A percentile compares a stretch with the other conserved stretches of the same genome.
phyloP scores from a whole-genome alignment of 2,113 vertebrate species.

The Rutilus rutilus region DNA sequence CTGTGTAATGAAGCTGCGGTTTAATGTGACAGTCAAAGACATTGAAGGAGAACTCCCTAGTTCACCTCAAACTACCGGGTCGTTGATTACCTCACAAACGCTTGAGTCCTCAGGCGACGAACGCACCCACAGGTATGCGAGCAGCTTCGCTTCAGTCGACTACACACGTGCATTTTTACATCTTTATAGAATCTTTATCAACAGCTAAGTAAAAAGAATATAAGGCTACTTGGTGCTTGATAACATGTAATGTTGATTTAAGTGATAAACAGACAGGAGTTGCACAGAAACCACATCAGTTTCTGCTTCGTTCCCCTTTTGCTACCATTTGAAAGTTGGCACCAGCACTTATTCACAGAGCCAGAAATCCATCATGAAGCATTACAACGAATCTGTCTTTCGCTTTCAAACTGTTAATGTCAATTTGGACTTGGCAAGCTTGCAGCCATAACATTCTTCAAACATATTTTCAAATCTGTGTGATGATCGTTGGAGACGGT shows the following conservation, averaged over 20 bases:
- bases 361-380: constrained; percentile 51
- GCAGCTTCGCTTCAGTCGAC: constrained; percentile 26
- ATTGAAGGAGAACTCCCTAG: constrained; percentile 50
- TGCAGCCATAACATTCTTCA: constrained; percentile 22
- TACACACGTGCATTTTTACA: constrained; percentile 6
- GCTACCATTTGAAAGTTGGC: constrained; percentile 24
- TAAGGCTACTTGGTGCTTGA: too few relatives aligned
- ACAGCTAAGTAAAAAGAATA: too few relatives aligned
- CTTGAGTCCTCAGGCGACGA: constrained; percentile 60
- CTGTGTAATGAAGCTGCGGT: constrained; percentile 23
- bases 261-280: background rate
- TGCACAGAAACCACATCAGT: background rate
- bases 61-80: constrained; percentile 57
- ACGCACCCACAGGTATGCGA: constrained; percentile 60
- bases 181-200: background rate
- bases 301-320: constrained; percentile 15
- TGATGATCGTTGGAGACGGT: constrained; percentile 34
- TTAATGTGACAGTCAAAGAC: constrained; percentile 50
- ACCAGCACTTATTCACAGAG: constrained; percentile 38
- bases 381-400: constrained; percentile 43
- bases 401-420: constrained; percentile 44
- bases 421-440: constrained; percentile 28
- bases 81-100: constrained; percentile 64
- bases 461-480: constrained; percentile 41
- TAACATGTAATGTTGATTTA: background rate